Conservation (phyloP, 2,797 vertebrate species). For the Erethizon dorsatum region DNA sequence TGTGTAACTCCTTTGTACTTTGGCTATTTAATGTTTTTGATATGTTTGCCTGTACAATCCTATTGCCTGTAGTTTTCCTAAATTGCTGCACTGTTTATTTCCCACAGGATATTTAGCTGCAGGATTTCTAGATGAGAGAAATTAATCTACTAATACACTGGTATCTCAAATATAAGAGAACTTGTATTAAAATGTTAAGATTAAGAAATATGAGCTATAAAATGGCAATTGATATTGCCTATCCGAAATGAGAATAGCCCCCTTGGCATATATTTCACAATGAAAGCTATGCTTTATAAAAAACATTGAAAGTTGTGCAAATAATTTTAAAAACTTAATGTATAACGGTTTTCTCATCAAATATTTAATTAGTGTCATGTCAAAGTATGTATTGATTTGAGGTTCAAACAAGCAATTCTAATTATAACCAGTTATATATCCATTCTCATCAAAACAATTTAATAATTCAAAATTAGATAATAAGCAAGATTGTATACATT, state of each 20-base stretch:
- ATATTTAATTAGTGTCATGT: neutral
- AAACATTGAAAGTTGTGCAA: neutral
- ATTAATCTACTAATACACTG: constrained; percentile 28
- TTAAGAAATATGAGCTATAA: constrained; percentile 44
- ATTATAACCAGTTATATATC: neutral
- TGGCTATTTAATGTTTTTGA: constrained; percentile 23
- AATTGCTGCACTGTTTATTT: neutral
- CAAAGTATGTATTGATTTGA: neutral
- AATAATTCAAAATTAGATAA: neutral
- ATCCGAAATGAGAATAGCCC: neutral
- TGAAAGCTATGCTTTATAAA: neutral
- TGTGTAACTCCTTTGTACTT: neutral
- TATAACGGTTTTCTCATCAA: neutral
- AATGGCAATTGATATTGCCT: constrained; percentile 8
- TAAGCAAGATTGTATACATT: neutral
- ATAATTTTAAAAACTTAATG: neutral
- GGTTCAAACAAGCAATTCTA: neutral
- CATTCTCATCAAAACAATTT: neutral
- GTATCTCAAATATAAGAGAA: neutral
- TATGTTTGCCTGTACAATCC: neutral
- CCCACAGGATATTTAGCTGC: neutral
- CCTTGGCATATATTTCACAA: neutral
- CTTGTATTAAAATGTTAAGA: constrained; percentile 13
- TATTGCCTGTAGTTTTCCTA: neutral
- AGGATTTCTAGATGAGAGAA: constrained; percentile 28